phyloP scores from a whole-genome alignment of 30 jellyfish, hydroid and myxozoan species.

The Turritopsis rubra region DNA sequence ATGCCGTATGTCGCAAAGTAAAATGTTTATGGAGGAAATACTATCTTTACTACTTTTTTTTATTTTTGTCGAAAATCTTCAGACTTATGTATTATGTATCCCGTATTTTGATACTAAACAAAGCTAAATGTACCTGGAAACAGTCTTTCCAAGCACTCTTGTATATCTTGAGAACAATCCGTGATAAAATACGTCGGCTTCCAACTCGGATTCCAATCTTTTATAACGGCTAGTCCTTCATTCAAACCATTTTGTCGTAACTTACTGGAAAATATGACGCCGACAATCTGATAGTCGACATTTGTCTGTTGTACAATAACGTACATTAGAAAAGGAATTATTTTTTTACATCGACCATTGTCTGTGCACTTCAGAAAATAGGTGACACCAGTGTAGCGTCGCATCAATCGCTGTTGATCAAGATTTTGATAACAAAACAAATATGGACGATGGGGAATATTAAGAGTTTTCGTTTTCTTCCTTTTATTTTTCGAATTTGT shows the following conservation, averaged over 20 bases:
- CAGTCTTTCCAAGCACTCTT: background rate
- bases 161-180: background rate
- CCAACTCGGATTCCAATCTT: constrained; percentile 20
- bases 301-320: background rate
- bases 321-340: constrained; percentile 1
- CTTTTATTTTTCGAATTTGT: background rate
- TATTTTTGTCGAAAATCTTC: no score
- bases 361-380: background rate
- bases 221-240: background rate
- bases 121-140: constrained; percentile 16
- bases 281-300: constrained; percentile 17
- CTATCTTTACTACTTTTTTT: no score
- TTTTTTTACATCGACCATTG: background rate
- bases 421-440: constrained; percentile 15
- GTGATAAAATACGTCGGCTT: background rate
- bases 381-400: background rate
- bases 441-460: background rate
- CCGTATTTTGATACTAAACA: no score
- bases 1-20: background rate
- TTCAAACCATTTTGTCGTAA: background rate
- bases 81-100: no score
- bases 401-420: constrained; percentile 14
- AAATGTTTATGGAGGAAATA: no score
- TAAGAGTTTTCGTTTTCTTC: background rate
- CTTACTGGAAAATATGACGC: background rate